phyloP scores from a whole-genome alignment of 2,113 vertebrate species.

The Acanthochromis polyacanthus region DNA sequence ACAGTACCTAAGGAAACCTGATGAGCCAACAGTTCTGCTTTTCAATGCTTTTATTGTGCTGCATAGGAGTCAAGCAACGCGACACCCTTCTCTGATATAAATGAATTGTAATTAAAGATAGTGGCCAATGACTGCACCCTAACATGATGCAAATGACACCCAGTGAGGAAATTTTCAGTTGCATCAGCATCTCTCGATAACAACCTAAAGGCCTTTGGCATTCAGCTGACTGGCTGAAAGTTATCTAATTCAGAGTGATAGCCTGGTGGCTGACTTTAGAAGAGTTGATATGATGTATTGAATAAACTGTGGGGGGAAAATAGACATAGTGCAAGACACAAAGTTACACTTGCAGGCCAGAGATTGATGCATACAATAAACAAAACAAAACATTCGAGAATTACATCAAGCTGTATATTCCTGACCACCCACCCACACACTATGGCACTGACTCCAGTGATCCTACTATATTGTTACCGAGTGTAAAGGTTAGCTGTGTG shows the following conservation, averaged over 20 bases:
- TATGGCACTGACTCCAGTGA: no score
- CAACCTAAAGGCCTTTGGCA: not conserved
- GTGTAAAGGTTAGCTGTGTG: no score
- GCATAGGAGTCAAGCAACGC: not conserved
- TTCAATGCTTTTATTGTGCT: slow-evolving; percentile 34
- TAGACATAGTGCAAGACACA: not conserved
- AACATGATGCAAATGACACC: slow-evolving; percentile 11
- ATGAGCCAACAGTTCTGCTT: slow-evolving; percentile 47
- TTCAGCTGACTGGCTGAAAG: slow-evolving; percentile 17
- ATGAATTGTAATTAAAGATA: slow-evolving; percentile 51
- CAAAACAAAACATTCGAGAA: not conserved
- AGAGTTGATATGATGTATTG: slow-evolving; percentile 9
- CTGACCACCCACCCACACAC: no score
- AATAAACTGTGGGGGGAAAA: not conserved
- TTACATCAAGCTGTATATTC: no score
- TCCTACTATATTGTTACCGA: no score
- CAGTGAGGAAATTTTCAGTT: not conserved
- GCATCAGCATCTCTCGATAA: not conserved
- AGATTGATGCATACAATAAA: slow-evolving; percentile 7
- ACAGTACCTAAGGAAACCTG: slow-evolving; percentile 38
- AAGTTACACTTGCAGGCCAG: not conserved
- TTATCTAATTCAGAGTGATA: slow-evolving; percentile 7
- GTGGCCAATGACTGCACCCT: slow-evolving; percentile 18
- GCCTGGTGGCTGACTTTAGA: slow-evolving; percentile 23
- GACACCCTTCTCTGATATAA: slow-evolving; percentile 25